Evolutionary conservation across 2,797 vertebrate genomes (phyloP).

Genomic region (Mus spretus): DNA sequence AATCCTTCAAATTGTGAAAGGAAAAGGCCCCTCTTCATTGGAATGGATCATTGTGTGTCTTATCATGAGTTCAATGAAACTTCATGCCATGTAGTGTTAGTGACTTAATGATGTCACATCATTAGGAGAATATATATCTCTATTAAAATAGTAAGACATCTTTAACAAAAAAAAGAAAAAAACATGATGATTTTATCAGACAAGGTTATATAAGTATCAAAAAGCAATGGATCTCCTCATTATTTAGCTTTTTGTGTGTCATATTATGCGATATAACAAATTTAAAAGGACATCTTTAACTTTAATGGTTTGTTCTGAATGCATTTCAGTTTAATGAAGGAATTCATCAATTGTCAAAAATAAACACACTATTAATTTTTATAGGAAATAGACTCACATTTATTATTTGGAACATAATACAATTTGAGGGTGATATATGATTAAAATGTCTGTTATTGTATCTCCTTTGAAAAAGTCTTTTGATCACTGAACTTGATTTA

Average conservation of each 20-base stretch:
- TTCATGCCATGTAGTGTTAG: background rate
- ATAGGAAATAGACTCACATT: background rate
- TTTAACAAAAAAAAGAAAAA: background rate
- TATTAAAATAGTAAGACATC: background rate
- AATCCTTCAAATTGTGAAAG: background rate
- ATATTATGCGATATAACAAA: background rate
- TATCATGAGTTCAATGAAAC: background rate
- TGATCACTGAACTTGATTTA: background rate
- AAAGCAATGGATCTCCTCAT: background rate
- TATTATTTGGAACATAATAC: background rate
- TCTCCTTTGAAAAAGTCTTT: slow-evolving; percentile 5
- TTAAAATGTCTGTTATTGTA: slow-evolving; percentile 10
- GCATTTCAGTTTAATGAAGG: background rate
- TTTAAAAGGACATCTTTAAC: background rate
- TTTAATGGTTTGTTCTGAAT: background rate
- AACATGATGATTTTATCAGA: background rate
- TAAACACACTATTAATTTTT: background rate
- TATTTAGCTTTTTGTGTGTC: background rate
- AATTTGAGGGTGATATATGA: slow-evolving; percentile 8
- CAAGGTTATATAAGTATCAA: background rate
- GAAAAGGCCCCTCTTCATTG: background rate
- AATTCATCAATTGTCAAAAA: background rate
- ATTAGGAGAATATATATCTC: too few species aligned
- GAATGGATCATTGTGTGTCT: background rate
- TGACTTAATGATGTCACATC: background rate